Conservation (phyloP, 2,113 vertebrate genomes). For the Malaclemys terrapin region DNA sequence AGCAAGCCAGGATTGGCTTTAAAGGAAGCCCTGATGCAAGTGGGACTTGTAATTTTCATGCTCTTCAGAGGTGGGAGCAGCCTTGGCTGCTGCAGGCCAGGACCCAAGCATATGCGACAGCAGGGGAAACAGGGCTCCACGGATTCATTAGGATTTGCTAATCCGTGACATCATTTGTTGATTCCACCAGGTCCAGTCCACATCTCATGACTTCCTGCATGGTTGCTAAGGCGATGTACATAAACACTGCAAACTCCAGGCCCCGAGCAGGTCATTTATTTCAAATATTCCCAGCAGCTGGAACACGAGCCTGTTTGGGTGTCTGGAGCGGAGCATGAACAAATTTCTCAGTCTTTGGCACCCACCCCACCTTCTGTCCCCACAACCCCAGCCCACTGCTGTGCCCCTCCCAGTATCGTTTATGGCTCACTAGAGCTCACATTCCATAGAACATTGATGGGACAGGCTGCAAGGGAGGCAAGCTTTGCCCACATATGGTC, state of each 20-base stretch:
- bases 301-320: conserved; percentile 85
- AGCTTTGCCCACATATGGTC: neutral
- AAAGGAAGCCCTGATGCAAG: neutral
- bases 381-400: neutral
- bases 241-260: conserved; percentile 80
- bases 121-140: neutral
- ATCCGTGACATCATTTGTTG: conserved; percentile 76
- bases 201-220: conserved; percentile 66
- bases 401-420: conserved; percentile 37
- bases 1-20: neutral
- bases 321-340: conserved; percentile 83
- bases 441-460: neutral
- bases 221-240: conserved; percentile 78
- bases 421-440: conserved; percentile 60
- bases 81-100: neutral
- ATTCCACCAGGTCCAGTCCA: conserved; percentile 55
- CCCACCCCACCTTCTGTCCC: conserved; percentile 62
- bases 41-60: neutral
- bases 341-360: conserved; percentile 77
- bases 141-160: neutral
- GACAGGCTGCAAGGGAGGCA: neutral
- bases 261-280: conserved; percentile 78
- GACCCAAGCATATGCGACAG: neutral
- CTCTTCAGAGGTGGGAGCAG: neutral
- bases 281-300: conserved; percentile 86